A percentile compares a stretch with the other conserved stretches of the same genome.
These are phyloP conservation scores for Acronicta leporina DNA, from an alignment of 2,888 invertebrate species.

Conservation along the genomic window DNA sequence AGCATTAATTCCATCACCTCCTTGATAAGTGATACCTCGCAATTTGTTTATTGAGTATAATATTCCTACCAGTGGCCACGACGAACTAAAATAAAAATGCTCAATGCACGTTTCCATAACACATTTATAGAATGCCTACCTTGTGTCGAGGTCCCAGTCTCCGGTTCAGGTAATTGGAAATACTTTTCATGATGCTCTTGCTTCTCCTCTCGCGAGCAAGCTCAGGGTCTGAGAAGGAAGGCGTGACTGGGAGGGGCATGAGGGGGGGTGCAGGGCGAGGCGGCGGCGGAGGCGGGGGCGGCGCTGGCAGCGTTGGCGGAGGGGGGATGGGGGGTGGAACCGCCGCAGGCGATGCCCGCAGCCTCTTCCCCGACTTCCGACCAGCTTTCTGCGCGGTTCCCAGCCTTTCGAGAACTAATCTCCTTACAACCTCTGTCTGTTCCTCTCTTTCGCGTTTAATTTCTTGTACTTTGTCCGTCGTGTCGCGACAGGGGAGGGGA, in stretches of 20 bases:
- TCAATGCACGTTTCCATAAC: conserved; percentile 3
- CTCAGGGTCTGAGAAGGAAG: conserved; percentile 90
- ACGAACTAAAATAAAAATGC: conserved; percentile 15
- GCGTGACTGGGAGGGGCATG: conserved; percentile 74
- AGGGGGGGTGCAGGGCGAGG: conserved; percentile 71
- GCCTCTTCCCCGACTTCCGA: conserved; percentile 64
- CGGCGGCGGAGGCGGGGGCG: conserved; percentile 61
- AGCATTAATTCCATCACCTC: no score
- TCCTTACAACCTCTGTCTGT: conserved; percentile 95
- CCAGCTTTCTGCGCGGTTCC: conserved; percentile 67
- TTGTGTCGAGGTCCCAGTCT: conserved; percentile 90
- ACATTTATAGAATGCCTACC: conserved; percentile 70
- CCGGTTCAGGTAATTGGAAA: conserved; percentile 94
- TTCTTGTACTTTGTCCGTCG: conserved; percentile 92
- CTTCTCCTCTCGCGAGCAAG: conserved; percentile 90
- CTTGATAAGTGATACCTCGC: no score
- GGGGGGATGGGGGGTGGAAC: conserved; percentile 74
- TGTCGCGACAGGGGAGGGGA: conserved; percentile 79
- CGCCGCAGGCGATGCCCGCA: conserved; percentile 62
- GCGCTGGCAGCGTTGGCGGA: conserved; percentile 60
- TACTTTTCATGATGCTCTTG: conserved; percentile 95
- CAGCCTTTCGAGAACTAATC: conserved; percentile 94
- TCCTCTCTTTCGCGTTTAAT: conserved; percentile 94
- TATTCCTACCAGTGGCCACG: conserved; percentile 26
- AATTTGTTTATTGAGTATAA: not conserved